Evolutionary conservation across 2,888 invertebrate genomes (phyloP), one percentile per base, ranked within the genome.

Genomic region (Cyaniris semiargus): DNA sequence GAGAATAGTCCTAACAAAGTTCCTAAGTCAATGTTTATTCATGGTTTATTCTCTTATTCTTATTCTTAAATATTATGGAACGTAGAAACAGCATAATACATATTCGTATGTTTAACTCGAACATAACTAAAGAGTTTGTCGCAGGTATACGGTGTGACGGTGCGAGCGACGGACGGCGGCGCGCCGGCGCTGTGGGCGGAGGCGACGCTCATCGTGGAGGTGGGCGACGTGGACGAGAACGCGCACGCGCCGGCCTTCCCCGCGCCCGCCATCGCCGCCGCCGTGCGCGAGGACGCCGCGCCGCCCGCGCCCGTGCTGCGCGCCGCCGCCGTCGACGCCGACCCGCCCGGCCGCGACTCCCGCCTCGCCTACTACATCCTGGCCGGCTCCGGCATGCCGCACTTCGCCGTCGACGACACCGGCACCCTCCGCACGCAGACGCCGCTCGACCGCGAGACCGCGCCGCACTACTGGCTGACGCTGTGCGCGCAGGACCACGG

Each of bases 171-270:
- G 74, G 99, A 99, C 92, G 95, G 96, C 53, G 99, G 98, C 0
- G 96, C 95, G 78, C 98, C 98, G 0, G 95, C 97, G 5, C 92
- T 98, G 80, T 96, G 96, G 79, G 95, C 98, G 1, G 97, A 97
- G 85, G 96, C 97, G 78, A 95, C 96, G 79, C 95, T 99, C 56
- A 95, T 97, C 76, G 95, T 99, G 77, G 98, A 98, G 90, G 95
- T 98, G 80, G 96, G 97, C 82, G 99, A 99, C 92, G 98, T 99
- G 23, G 98, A 99, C 92, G 99, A 99, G 92, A 99, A 99, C 91
- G 94, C 96, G 78, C 96, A 96, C 89, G 95, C 98, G 77, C 98
- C 99, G 1, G 94, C 94, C 81, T 99, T 99, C 89, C 95, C 95
- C 76, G 97, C 97, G 88, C 97, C 96, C 72, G 97, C 98, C 81